Evolutionary conservation across 2,113 vertebrate species (phyloP), one percentile per base, ranked within the genome.

Genomic region (Sialia sialis): DNA sequence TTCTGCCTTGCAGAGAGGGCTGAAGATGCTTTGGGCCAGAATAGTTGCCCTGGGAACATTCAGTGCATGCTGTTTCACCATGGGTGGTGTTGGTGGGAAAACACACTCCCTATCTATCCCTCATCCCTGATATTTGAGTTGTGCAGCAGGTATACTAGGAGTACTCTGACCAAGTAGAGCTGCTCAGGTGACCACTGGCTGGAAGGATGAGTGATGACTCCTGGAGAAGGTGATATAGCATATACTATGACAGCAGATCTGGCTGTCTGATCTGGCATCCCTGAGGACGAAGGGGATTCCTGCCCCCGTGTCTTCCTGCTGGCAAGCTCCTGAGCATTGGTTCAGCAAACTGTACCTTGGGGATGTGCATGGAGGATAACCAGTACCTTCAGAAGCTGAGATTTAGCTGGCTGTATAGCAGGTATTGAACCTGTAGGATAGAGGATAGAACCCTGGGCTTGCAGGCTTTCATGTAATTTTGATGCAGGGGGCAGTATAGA

Each of bases 201-300:
- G 23, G 64, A 27, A 51, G 25, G 32, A 41, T 34, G 18, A 70
- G 29, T 66, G 32, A 5, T 54, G 29, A 6, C 12, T 89, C 20
- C 29, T 77, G 77, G 34, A 46, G 64, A 54, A 44, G 16, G 29
- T 52, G 68, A 39, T 44, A 30, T 5, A 41, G 26, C 11, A 34
- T 15, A 10, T 69, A 4, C 16, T 44, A 0, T 39, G 21, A 21
- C 29, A 64, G 27, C 49, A 77, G 27, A 18, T 56, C 0, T 1
- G n/a, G 46, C 25, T 39, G 39, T 39, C 39, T 87, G 38, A 12
- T 74, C 22, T 54, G 38, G 25, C 52, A 87, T 64, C 52, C 9
- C 23, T 63, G 27, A 68, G 34, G 30, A n/a, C 8, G 2, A 23
- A 69, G 25, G 34, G 56, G n/a, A 41, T 41, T 75, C 23, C 36